Base-by-base conservation (phyloP, 2,113 vertebrate genomes). In the Syngnathus typhle region DNA sequence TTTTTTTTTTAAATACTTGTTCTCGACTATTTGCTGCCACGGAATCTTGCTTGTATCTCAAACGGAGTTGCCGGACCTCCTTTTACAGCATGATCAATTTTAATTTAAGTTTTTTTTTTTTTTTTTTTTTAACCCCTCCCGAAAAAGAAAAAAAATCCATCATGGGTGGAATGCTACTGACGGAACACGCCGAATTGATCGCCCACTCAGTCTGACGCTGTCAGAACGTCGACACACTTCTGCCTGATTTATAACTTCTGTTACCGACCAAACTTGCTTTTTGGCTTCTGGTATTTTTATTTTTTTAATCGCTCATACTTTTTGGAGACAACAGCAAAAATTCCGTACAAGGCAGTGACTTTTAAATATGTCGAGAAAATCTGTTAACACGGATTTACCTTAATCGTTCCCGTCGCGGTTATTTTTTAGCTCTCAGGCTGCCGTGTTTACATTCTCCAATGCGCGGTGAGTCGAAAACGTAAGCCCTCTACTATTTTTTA, bases 81-180 rank as follows among this genome's bases (percentile, higher is more conserved):
- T n/a, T 27, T 61, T 44, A 62, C 36, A 19, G 52, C 21, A 62
- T 66, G 49, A 83, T 83, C 67, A 76, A 70, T 81, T 78, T 74
- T 60, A 70, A 80, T 68, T 77, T 51, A 62, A 51, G 46, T 32
- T 71, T 76, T 69, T 67, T 76, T 74, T 71, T 65, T 32, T 71
- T 76, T 69, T 67, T 76, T 54, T 41, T 41, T 8, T 41, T 41
- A 9, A 70, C 69, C 23, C 7, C 21, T 32, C 7, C 56, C 10
- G 60, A 76, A 72, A 83, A 70, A 41, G 54, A 70, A 65, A 72
- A 71, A 78, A 55, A 46, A 71, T 79, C 77, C 65, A 72, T 85
- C 82, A 80, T 21, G 49, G 55, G 70, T 66, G 55, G 56, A n/a
- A 12, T 1, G 64, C 74, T 73, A 54, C 68, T 27, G 65, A 60